A percentile compares a stretch with the other conserved stretches of the same genome.
Evolutionary conservation across 2,888 invertebrate species (phyloP).

Genomic region (Cerceris rybyensis): DNA sequence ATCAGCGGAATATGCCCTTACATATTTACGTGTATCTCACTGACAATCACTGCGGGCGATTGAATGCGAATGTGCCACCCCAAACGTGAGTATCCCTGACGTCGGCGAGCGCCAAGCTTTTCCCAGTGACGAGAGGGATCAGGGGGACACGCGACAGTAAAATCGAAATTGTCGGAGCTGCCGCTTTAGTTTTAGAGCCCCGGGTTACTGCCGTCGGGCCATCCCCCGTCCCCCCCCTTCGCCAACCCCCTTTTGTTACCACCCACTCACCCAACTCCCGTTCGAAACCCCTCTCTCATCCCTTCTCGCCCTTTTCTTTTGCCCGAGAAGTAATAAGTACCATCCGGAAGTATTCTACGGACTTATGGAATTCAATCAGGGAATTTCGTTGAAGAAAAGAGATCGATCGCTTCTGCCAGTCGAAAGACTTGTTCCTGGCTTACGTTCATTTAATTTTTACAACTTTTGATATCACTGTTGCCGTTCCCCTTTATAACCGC

Average conservation of each 20-base stretch:
- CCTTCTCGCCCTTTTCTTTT: conserved; percentile 47
- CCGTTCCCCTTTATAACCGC: conserved; percentile 45
- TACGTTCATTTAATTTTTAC: conserved; percentile 60
- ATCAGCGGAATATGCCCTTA: neutral
- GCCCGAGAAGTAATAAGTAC: conserved; percentile 55
- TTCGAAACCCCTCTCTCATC: neutral
- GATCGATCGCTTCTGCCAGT: conserved; percentile 27
- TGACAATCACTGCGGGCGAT: conserved; percentile 55
- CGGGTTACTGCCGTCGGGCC: conserved; percentile 65
- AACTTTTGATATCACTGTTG: conserved; percentile 43
- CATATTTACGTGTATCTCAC: conserved; percentile 16
- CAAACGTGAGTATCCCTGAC: conserved; percentile 62
- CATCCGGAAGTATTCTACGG: conserved; percentile 15
- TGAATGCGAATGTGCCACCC: conserved; percentile 67
- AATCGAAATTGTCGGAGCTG: conserved; percentile 79
- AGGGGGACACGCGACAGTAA: conserved; percentile 74
- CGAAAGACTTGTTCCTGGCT: conserved; percentile 37
- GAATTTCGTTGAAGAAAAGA: conserved; percentile 36
- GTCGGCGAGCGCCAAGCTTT: conserved; percentile 62
- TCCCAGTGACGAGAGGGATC: conserved; percentile 71
- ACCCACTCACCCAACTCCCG: neutral
- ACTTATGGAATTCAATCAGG: conserved; percentile 59
- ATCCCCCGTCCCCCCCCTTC: conserved; percentile 12
- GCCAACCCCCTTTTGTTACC: conserved; percentile 1
- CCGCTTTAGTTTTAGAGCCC: conserved; percentile 78